These are phyloP conservation scores for Strigamia transsilvanica DNA, from an alignment of 2,888 invertebrate species.

Conservation along the genomic window DNA sequence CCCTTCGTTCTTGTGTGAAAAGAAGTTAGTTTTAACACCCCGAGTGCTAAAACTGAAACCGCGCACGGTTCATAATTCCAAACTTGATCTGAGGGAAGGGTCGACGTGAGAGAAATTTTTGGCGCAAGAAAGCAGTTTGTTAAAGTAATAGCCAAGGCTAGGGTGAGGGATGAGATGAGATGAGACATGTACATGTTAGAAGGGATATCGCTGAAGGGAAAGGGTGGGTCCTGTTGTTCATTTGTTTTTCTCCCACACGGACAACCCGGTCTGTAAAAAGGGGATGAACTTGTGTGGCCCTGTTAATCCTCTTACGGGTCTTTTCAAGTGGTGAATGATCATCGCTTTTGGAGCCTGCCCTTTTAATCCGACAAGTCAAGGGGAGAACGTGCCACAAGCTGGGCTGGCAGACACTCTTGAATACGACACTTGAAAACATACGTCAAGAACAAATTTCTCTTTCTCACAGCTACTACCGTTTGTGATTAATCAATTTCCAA, in stretches of 20 bases:
- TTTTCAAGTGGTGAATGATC: slow-evolving; percentile 38
- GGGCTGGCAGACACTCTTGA: slow-evolving; percentile 22
- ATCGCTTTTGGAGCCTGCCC: slow-evolving; percentile 31
- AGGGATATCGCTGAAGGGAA: not conserved
- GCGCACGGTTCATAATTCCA: not conserved
- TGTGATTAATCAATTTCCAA: no score
- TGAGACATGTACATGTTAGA: no score
- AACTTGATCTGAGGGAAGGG: slow-evolving; percentile 5
- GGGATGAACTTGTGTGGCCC: slow-evolving; percentile 38
- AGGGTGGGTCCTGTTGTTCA: slow-evolving; percentile 24
- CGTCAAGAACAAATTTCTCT: not conserved
- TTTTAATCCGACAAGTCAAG: slow-evolving; percentile 31
- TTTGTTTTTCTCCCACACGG: slow-evolving; percentile 33
- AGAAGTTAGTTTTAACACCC: slow-evolving; percentile 32
- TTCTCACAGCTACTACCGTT: not conserved
- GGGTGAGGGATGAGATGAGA: not conserved
- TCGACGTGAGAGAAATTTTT: slow-evolving; percentile 17
- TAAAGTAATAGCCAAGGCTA: not conserved
- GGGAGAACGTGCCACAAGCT: slow-evolving; percentile 31
- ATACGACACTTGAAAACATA: not conserved
- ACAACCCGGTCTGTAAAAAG: not conserved
- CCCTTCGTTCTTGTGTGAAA: slow-evolving; percentile 16
- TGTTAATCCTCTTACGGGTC: slow-evolving; percentile 35
- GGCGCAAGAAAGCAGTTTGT: slow-evolving; percentile 12
- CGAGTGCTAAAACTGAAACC: slow-evolving; percentile 3